Conservation (phyloP, 2,888 invertebrate species). For the Clepsis dumicolana region DNA sequence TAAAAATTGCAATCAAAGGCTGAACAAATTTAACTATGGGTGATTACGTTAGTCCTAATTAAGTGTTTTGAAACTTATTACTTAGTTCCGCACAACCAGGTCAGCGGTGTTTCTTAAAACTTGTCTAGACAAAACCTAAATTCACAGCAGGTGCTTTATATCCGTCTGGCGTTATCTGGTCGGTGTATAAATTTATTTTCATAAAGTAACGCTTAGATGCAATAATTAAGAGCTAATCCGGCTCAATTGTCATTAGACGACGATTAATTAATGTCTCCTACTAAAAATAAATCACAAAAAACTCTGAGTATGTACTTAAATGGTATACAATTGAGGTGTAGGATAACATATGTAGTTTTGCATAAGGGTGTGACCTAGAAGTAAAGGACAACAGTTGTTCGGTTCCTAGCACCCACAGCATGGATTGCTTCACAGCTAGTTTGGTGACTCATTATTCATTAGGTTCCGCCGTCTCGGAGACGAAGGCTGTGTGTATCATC, state of each 20-base stretch:
- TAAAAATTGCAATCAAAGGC: neutral
- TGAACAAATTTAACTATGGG: neutral
- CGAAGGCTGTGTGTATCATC: conserved; percentile 39
- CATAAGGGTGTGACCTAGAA: conserved; percentile 7
- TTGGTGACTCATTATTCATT: conserved; percentile 43
- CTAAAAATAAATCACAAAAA: neutral
- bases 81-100: conserved; percentile 21
- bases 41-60: conserved; percentile 11
- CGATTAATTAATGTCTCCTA: neutral
- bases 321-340: neutral
- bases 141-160: conserved; percentile 6
- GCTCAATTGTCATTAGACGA: neutral
- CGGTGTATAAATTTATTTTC: neutral
- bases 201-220: conserved; percentile 2
- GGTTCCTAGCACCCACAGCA: conserved; percentile 23
- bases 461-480: conserved; percentile 14
- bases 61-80: conserved; percentile 19
- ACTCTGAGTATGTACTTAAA: neutral
- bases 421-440: conserved; percentile 32
- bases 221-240: neutral
- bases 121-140: conserved; percentile 13
- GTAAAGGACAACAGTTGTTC: conserved; percentile 26
- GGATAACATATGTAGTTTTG: neutral
- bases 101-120: conserved; percentile 16
- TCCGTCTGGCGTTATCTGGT: neutral